Conservation (phyloP, 2,797 vertebrate genomes). For the Cyclura pinguis region DNA sequence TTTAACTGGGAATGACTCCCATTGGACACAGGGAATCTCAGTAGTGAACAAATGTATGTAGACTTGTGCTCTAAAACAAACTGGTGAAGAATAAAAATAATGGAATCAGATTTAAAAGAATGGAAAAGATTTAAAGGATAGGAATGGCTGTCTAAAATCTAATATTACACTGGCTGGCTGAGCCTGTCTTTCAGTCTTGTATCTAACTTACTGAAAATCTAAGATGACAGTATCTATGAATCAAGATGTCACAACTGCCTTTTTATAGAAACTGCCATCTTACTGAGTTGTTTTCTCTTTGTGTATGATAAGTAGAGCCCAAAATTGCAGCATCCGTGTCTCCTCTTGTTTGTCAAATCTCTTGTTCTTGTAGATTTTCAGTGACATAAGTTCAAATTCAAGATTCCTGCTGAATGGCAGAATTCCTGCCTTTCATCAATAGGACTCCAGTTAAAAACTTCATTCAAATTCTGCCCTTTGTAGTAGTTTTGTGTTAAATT, state of each 20-base stretch:
- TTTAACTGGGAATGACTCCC: neutral
- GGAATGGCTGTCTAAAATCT: neutral
- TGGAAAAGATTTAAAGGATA: neutral
- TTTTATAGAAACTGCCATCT: neutral
- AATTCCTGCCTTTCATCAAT: neutral
- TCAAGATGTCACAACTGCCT: neutral
- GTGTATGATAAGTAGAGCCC: neutral
- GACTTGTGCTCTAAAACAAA: neutral
- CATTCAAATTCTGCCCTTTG: neutral
- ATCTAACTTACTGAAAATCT: neutral
- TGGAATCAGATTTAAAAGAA: neutral
- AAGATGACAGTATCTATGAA: neutral
- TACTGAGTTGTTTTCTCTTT: neutral
- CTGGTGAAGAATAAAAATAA: neutral
- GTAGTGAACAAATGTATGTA: neutral
- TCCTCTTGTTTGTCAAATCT: conserved; percentile 4
- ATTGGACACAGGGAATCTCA: neutral
- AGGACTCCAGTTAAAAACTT: neutral
- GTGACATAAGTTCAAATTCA: neutral
- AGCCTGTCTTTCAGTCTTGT: neutral
- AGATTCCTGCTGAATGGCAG: neutral
- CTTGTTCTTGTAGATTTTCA: neutral
- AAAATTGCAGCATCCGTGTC: neutral
- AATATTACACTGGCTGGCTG: neutral
- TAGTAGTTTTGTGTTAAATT: neutral